These are phyloP conservation scores for Euura saliciscinereae DNA, from an alignment of 1,140 invertebrate genomes.

Conservation along the genomic window DNA sequence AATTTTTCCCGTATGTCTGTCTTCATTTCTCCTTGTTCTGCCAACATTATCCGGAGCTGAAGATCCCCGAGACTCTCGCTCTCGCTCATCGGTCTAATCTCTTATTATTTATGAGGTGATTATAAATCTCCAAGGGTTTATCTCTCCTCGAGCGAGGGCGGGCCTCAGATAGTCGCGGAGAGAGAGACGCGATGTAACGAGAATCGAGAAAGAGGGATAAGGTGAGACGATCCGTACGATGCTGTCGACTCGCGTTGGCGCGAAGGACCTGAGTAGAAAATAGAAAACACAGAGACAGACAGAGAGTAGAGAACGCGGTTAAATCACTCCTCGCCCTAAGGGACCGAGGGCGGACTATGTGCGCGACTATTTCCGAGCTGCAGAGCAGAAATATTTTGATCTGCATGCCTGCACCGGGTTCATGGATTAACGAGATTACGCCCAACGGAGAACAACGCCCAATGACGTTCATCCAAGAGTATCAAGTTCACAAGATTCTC, in stretches of 20 bases:
- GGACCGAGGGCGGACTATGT: neutral
- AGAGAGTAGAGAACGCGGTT: neutral
- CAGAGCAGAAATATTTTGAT: conserved; percentile 3
- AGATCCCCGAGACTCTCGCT: no score
- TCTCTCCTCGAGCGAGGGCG: neutral
- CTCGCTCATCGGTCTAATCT: neutral
- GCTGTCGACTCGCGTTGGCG: neutral
- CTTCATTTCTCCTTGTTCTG: no score
- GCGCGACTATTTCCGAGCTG: neutral
- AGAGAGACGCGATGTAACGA: neutral
- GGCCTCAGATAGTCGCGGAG: neutral
- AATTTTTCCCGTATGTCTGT: neutral
- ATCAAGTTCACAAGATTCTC: no score
- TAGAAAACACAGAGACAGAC: neutral
- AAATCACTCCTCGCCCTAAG: neutral
- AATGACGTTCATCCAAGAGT: no score
- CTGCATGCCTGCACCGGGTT: neutral
- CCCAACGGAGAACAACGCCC: neutral
- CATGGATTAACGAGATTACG: neutral
- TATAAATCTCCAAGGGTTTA: neutral
- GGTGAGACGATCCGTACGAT: neutral
- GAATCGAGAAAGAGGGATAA: neutral
- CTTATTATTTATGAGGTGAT: conserved; percentile 6
- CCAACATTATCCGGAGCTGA: no score
- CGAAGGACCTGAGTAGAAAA: neutral